Percentiles rank a stretch among this genome's conserved stretches.
Conservation (phyloP, 2,113 vertebrate species). For the Microcebus murinus region DNA sequence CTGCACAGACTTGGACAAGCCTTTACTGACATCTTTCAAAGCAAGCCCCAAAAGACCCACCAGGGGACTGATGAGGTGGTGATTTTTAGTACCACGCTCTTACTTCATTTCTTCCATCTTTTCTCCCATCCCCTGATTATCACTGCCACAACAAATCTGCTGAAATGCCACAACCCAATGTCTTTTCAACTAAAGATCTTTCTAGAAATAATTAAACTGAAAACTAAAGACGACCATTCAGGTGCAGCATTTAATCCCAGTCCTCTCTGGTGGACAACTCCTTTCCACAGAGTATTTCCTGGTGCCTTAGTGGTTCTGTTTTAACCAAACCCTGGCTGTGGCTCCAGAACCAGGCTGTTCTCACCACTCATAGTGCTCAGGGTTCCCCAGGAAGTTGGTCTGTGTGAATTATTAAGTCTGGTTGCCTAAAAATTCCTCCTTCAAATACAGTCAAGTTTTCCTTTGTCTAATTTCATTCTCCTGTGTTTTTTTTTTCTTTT, state of each 20-base stretch:
- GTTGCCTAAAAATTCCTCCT: slow-evolving; percentile 26
- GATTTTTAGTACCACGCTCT: not conserved
- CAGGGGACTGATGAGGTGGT: not conserved
- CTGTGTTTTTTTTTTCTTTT: not conserved
- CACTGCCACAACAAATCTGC: not conserved
- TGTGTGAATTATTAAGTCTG: not conserved
- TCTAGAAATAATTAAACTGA: not conserved
- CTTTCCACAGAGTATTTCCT: not conserved
- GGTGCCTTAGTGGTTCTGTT: not conserved
- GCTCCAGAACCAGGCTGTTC: not conserved
- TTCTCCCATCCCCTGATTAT: not conserved
- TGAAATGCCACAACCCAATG: not conserved
- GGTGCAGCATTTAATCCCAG: not conserved
- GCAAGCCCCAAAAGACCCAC: not conserved
- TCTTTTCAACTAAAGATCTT: not conserved
- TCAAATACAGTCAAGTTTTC: slow-evolving; percentile 50
- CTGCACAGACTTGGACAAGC: not conserved
- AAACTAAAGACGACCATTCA: not conserved
- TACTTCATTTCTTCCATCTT: not conserved
- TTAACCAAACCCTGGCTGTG: not conserved
- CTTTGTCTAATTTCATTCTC: slow-evolving; percentile 52
- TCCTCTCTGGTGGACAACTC: not conserved
- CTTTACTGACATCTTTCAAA: not conserved
- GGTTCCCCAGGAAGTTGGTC: slow-evolving; percentile 13
- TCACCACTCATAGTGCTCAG: not conserved